Percentiles rank a stretch among this genome's conserved stretches.
phyloP scores from a whole-genome alignment of 2,888 invertebrate genomes.

The Drosophila siamana region DNA sequence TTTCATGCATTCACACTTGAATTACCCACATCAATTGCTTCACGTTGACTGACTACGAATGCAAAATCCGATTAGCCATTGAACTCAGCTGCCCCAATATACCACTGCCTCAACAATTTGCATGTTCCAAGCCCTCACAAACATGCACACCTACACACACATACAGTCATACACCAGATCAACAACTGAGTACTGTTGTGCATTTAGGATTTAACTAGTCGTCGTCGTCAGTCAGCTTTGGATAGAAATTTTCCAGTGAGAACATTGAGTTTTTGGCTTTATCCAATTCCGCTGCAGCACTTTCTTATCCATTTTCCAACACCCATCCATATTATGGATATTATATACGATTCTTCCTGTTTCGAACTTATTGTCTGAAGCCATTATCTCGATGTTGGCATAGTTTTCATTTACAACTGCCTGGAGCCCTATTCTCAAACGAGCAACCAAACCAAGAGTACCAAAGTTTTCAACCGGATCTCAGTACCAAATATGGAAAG shows the following conservation, averaged over 20 bases:
- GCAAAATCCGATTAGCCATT: conserved; percentile 74
- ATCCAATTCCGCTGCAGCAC: not conserved
- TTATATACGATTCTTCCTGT: not conserved
- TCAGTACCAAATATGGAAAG: conserved; percentile 46
- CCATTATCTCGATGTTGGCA: conserved; percentile 62
- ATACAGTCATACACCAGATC: conserved; percentile 1
- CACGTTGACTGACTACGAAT: conserved; percentile 74
- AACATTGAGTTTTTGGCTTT: conserved; percentile 59
- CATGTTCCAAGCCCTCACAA: conserved; percentile 2
- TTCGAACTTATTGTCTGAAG: conserved; percentile 55
- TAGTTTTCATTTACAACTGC: conserved; percentile 72
- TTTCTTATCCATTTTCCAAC: not conserved
- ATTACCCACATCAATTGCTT: conserved; percentile 78
- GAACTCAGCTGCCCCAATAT: conserved; percentile 47
- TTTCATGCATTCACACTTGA: conserved; percentile 71
- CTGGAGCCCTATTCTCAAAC: conserved; percentile 21
- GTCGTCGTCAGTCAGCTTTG: conserved; percentile 56
- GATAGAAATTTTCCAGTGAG: conserved; percentile 38
- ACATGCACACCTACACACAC: conserved; percentile 4
- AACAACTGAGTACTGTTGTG: conserved; percentile 20
- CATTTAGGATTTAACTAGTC: conserved; percentile 65
- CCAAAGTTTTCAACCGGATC: not conserved
- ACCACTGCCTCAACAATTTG: conserved; percentile 3
- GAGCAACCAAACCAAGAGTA: not conserved
- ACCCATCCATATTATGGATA: no score